phyloP scores from a whole-genome alignment of 2,888 invertebrate species.

The Dryobota labecula region DNA sequence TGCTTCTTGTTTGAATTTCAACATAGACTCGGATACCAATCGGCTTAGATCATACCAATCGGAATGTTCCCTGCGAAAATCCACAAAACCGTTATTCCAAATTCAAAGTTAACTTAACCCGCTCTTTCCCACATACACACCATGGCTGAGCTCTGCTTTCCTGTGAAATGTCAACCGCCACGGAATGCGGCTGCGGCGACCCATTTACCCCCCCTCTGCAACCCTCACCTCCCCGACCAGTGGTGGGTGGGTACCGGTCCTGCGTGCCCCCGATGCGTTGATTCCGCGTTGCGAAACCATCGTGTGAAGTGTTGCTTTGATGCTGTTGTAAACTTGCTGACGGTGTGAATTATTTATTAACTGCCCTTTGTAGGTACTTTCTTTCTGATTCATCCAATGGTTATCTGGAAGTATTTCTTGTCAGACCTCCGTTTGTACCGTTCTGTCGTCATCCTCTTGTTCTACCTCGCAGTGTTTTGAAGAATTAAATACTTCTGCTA shows the following conservation, averaged over 20 bases:
- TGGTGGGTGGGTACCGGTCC: conserved; percentile 82
- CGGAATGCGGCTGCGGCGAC: conserved; percentile 85
- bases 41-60: too few relatives aligned
- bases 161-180: conserved; percentile 80
- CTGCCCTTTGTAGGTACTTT: conserved; percentile 1
- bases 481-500: not conserved
- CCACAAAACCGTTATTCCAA: conserved; percentile 55
- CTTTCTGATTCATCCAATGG: not conserved
- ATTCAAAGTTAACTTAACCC: conserved; percentile 44
- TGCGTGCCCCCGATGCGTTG: conserved; percentile 84
- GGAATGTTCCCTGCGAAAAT: not conserved
- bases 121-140: conserved; percentile 49
- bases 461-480: not conserved
- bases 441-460: not conserved
- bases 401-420: not conserved
- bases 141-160: conserved; percentile 68
- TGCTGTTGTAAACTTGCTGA: conserved; percentile 53
- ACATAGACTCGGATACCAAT: too few relatives aligned
- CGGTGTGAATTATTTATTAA: conserved; percentile 24
- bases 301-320: conserved; percentile 65
- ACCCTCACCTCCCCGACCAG: conserved; percentile 69
- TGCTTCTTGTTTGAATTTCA: conserved; percentile 8
- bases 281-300: conserved; percentile 82
- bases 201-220: conserved; percentile 78
- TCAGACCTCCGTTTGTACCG: not conserved